Conservation (phyloP, 2,113 vertebrate genomes). For the Glaucomys volans region DNA sequence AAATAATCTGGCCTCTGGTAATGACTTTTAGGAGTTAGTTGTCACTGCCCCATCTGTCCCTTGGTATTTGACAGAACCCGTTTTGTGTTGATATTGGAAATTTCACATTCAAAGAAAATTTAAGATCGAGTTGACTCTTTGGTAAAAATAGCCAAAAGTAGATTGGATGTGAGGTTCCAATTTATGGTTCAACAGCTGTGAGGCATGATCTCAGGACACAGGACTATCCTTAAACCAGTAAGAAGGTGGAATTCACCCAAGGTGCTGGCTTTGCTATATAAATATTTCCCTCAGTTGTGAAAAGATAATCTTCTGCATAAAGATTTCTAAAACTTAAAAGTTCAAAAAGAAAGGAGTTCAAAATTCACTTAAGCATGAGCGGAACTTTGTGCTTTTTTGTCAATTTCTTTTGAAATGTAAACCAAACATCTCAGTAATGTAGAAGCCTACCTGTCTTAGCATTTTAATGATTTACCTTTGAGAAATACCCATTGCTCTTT, state of each 20-base stretch:
- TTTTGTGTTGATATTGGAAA: constrained; percentile 89
- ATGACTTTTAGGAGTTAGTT: constrained; percentile 88
- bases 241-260: too few relatives aligned
- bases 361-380: not conserved
- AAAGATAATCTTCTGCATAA: too few relatives aligned
- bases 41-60: constrained; percentile 89
- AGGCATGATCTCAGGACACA: too few relatives aligned
- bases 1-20: constrained; percentile 88
- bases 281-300: too few relatives aligned
- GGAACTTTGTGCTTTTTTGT: not conserved
- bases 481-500: constrained; percentile 83
- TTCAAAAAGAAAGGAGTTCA: not conserved
- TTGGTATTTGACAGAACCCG: constrained; percentile 90
- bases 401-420: constrained; percentile 38
- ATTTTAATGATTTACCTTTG: constrained; percentile 83
- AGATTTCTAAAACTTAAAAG: not conserved
- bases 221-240: too few relatives aligned
- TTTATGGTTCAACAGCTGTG: too few relatives aligned
- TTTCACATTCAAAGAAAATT: constrained; percentile 86
- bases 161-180: too few relatives aligned
- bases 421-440: constrained; percentile 70
- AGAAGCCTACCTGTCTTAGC: too few relatives aligned
- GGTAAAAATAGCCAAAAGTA: too few relatives aligned
- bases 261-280: too few relatives aligned
- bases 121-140: constrained; percentile 74